A percentile compares a stretch with the other conserved stretches of the same genome.
Evolutionary conservation across 2,113 vertebrate genomes (phyloP).

Genomic region (Rutilus rutilus): DNA sequence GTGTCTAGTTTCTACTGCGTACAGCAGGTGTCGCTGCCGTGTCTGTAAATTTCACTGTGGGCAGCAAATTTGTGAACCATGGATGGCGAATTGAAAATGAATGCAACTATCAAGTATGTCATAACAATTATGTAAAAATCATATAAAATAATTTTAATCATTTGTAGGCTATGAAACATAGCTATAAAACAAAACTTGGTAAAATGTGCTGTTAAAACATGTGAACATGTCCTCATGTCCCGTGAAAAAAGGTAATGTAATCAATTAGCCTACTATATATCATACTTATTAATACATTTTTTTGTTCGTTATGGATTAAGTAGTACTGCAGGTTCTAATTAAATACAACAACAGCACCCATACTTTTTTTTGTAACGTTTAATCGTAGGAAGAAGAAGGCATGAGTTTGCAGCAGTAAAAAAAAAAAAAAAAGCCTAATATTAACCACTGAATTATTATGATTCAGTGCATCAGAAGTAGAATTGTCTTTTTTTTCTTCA

Average conservation of each 20-base stretch:
- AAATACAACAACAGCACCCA: neutral
- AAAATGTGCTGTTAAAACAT: neutral
- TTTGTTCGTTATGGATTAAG: neutral
- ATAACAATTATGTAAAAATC: neutral
- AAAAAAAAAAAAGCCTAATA: neutral
- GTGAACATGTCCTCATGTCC: neutral
- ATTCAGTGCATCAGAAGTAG: neutral
- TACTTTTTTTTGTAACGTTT: neutral
- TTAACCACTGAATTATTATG: neutral
- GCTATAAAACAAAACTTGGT: neutral
- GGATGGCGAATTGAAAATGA: neutral
- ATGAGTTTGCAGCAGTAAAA: neutral
- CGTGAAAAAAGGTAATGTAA: neutral
- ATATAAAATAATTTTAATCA: neutral
- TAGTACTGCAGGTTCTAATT: neutral
- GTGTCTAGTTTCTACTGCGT: neutral
- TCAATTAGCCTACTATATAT: neutral
- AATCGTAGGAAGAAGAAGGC: neutral
- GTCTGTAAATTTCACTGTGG: neutral
- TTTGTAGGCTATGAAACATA: neutral
- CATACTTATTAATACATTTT: neutral
- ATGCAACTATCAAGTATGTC: neutral
- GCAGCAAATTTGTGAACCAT: neutral
- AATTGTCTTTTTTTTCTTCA: neutral
- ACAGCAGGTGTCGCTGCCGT: slow-evolving; percentile 19